Conservation (phyloP, 2,888 invertebrate genomes). For the Acanthosepion lycidas region DNA sequence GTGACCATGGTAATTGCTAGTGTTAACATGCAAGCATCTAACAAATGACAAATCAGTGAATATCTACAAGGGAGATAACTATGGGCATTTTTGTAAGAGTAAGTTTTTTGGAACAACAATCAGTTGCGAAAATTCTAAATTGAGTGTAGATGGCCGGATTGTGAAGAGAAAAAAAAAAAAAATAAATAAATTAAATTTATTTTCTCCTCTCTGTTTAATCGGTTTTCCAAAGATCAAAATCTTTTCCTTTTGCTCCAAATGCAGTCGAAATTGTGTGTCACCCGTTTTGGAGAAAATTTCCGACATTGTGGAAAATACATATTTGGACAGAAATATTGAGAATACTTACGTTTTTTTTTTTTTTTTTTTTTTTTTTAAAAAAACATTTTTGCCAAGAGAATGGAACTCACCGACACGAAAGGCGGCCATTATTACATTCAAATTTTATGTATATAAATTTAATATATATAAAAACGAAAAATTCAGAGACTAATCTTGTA, state of each 20-base stretch:
- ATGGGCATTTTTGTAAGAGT: neutral
- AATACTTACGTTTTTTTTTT: neutral
- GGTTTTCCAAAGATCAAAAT: neutral
- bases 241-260: neutral
- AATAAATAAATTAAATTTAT: neutral
- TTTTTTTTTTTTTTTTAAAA: neutral
- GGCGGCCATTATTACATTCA: neutral
- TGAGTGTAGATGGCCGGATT: neutral
- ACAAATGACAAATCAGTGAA: neutral
- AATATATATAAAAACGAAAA: too few species aligned
- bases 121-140: neutral
- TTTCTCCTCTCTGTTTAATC: neutral
- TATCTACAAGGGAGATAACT: neutral
- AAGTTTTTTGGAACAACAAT: neutral
- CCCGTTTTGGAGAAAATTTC: neutral
- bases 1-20: too few species aligned
- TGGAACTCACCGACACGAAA: neutral
- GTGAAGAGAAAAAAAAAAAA: neutral
- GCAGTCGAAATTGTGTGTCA: slow-evolving; percentile 8
- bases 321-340: neutral
- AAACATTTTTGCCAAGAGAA: neutral
- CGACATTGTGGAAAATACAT: neutral
- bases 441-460: too few species aligned
- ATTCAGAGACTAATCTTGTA: too few species aligned
- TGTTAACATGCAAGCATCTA: too few species aligned